A percentile compares a stretch with the other conserved stretches of the same genome.
These are phyloP conservation scores for Pseudomyrmex pallidus DNA, from an alignment of 1,140 invertebrate species.

Conservation along the genomic window DNA sequence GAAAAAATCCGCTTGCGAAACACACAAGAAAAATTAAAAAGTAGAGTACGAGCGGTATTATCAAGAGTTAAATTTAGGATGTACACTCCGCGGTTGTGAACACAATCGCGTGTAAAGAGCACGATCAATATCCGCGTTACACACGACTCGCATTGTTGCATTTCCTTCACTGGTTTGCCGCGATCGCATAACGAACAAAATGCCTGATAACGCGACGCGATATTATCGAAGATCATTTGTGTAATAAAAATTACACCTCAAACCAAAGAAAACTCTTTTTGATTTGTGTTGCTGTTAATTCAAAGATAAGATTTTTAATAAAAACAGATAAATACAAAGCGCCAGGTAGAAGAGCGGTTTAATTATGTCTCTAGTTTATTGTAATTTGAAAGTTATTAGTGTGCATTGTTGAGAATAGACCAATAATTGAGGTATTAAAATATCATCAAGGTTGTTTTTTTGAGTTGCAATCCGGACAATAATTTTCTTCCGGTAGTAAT, in stretches of 20 bases:
- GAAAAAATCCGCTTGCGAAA: background rate
- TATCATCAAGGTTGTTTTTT: background rate
- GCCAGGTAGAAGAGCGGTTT: no score
- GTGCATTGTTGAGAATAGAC: background rate
- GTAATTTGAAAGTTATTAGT: background rate
- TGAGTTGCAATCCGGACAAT: background rate
- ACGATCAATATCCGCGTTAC: conserved; percentile 35
- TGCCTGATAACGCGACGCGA: background rate
- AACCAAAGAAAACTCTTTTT: no score
- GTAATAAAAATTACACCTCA: no score
- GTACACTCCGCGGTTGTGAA: background rate
- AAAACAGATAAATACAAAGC: no score
- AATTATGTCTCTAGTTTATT: no score
- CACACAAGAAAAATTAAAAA: background rate
- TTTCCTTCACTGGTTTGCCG: background rate
- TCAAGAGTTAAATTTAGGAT: conserved; percentile 51
- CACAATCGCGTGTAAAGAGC: conserved; percentile 14
- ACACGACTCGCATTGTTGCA: conserved; percentile 23
- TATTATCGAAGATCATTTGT: conserved; percentile 12
- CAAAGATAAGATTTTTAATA: no score
- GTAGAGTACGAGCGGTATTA: conserved; percentile 24
- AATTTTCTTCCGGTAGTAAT: conserved; percentile 6
- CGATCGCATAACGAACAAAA: conserved; percentile 23
- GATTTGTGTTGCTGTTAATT: no score
- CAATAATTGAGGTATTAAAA: background rate